phyloP scores from a whole-genome alignment of 2,113 vertebrate genomes.

The Lonchura striata region DNA sequence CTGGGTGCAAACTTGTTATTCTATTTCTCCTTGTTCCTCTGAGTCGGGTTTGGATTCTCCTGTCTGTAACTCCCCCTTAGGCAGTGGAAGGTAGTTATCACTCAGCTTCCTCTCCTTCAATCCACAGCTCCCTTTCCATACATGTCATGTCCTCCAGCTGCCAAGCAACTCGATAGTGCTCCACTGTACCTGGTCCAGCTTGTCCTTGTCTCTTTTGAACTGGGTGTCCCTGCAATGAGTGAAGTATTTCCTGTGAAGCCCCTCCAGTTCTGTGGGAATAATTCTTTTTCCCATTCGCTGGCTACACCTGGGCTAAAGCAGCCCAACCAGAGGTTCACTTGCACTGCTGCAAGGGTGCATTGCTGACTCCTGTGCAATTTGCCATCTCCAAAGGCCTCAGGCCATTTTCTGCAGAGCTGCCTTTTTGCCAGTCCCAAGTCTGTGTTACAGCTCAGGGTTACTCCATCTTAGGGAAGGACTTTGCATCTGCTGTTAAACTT shows the following conservation, averaged over 20 bases:
- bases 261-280: background rate
- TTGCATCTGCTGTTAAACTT: background rate
- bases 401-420: background rate
- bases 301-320: background rate
- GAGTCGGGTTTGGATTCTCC: background rate
- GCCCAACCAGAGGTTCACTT: background rate
- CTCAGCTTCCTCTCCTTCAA: background rate
- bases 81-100: background rate
- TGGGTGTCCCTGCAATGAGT: background rate
- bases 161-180: background rate
- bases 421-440: background rate
- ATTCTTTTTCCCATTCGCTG: accelerated
- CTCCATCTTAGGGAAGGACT: background rate
- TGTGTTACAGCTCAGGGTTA: background rate
- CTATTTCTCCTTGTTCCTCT: background rate
- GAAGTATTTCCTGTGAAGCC: background rate
- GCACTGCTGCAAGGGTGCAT: background rate
- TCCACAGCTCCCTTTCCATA: background rate
- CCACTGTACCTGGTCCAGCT: background rate
- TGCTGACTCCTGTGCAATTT: background rate
- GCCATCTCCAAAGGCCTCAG: background rate
- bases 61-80: background rate
- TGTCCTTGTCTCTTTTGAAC: background rate
- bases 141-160: background rate
- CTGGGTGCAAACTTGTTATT: background rate